These are phyloP conservation scores for Drosophila lacicola DNA, from an alignment of 2,888 invertebrate species.

Conservation along the genomic window DNA sequence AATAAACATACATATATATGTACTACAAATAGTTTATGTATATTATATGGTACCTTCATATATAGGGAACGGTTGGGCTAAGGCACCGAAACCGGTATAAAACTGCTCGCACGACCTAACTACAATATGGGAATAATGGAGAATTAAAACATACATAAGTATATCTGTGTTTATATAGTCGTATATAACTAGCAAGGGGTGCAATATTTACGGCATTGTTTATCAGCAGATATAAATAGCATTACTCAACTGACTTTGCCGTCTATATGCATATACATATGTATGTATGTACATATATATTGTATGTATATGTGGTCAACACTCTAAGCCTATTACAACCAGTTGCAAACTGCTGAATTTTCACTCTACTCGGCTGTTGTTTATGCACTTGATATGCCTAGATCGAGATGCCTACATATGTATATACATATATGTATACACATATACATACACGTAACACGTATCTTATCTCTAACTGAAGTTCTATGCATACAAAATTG, in stretches of 20 bases:
- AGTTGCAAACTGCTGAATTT: conserved; percentile 1
- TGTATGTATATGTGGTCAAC: too few species aligned
- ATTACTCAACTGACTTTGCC: neutral
- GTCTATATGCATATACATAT: neutral
- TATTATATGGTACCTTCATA: neutral
- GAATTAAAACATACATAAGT: conserved; percentile 7
- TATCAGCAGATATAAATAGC: conserved; percentile 8
- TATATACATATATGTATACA: neutral
- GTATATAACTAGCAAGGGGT: conserved; percentile 1
- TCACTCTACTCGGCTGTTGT: conserved; percentile 1
- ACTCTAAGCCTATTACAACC: neutral
- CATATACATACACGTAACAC: neutral
- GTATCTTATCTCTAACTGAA: conserved; percentile 45
- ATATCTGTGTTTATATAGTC: neutral
- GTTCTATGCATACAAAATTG: conserved; percentile 35
- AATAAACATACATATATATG: conserved; percentile 1
- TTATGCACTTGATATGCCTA: conserved; percentile 1
- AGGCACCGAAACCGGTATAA: conserved; percentile 51
- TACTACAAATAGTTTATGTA: neutral
- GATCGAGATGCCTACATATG: neutral
- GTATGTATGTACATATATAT: neutral
- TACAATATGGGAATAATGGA: conserved; percentile 10
- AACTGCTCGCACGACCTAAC: conserved; percentile 42
- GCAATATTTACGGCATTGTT: conserved; percentile 19
- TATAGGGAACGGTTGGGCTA: conserved; percentile 10